These are phyloP conservation scores for Daubentonia madagascariensis DNA, from an alignment of 2,113 vertebrate species.

Conservation along the genomic window DNA sequence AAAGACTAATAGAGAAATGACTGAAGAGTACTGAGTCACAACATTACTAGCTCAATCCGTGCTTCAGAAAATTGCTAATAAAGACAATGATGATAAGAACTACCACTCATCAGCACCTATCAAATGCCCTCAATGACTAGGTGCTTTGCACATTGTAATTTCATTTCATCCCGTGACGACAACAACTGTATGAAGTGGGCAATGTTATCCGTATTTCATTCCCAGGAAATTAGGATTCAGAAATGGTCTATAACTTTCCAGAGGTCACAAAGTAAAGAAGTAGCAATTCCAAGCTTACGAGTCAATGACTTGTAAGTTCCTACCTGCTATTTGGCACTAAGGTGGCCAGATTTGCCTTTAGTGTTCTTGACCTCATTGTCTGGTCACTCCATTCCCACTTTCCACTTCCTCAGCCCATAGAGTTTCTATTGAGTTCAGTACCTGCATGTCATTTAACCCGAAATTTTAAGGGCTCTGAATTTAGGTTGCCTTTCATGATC, in stretches of 20 bases:
- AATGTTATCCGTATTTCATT: not conserved
- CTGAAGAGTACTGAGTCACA: not conserved
- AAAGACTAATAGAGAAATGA: conserved; percentile 35
- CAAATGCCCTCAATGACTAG: not conserved
- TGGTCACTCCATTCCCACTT: not conserved
- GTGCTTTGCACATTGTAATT: conserved; percentile 23
- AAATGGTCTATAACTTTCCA: not conserved
- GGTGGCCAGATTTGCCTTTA: not conserved
- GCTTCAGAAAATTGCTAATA: conserved; percentile 32
- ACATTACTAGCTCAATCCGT: not conserved
- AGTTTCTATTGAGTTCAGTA: not conserved
- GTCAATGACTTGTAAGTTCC: no score
- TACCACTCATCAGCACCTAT: conserved; percentile 23
- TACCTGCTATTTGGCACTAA: not conserved
- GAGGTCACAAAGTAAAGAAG: not conserved
- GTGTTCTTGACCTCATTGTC: not conserved
- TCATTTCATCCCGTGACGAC: not conserved
- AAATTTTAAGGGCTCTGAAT: not conserved
- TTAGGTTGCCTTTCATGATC: not conserved
- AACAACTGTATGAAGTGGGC: not conserved
- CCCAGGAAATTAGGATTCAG: not conserved
- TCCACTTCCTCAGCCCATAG: not conserved
- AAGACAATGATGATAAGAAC: conserved; percentile 18
- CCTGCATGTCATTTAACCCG: not conserved
- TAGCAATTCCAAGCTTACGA: not conserved